Evolutionary conservation across 2,888 invertebrate species (phyloP).

Genomic region (Sclerodermus sp.): DNA sequence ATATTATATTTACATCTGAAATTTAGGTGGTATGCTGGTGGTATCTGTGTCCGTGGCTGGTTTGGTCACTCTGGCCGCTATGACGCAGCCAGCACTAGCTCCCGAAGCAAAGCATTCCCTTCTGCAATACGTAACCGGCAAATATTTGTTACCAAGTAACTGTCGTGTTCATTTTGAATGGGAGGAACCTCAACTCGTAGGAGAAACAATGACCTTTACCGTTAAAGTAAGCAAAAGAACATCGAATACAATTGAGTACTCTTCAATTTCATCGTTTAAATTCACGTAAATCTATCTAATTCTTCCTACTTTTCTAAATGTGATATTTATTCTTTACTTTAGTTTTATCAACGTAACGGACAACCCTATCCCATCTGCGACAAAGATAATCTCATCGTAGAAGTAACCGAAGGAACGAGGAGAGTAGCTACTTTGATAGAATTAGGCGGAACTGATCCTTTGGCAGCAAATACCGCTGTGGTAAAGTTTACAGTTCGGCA

Average conservation of each 20-base stretch:
- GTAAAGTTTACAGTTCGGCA: constrained; percentile 91
- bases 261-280: neutral
- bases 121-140: constrained; percentile 88
- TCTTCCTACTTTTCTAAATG: neutral
- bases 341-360: constrained; percentile 90
- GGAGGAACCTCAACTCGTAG: constrained; percentile 87
- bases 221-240: constrained; percentile 64
- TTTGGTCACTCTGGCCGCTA: constrained; percentile 84
- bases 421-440: constrained; percentile 84
- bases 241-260: neutral
- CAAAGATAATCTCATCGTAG: constrained; percentile 85
- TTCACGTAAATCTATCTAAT: no score
- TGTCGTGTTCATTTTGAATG: constrained; percentile 87
- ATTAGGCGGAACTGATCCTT: constrained; percentile 82
- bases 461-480: constrained; percentile 81
- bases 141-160: constrained; percentile 85
- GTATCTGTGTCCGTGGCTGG: constrained; percentile 88
- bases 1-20: neutral
- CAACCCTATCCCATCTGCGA: constrained; percentile 94
- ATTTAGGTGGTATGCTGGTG: constrained; percentile 81
- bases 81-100: constrained; percentile 87
- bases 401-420: constrained; percentile 82
- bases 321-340: constrained; percentile 33
- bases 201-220: constrained; percentile 88
- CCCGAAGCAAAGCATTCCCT: constrained; percentile 89